These are phyloP conservation scores for Sinocyclocheilus rhinocerous DNA, from an alignment of 2,113 vertebrate genomes.

Conservation along the genomic window DNA sequence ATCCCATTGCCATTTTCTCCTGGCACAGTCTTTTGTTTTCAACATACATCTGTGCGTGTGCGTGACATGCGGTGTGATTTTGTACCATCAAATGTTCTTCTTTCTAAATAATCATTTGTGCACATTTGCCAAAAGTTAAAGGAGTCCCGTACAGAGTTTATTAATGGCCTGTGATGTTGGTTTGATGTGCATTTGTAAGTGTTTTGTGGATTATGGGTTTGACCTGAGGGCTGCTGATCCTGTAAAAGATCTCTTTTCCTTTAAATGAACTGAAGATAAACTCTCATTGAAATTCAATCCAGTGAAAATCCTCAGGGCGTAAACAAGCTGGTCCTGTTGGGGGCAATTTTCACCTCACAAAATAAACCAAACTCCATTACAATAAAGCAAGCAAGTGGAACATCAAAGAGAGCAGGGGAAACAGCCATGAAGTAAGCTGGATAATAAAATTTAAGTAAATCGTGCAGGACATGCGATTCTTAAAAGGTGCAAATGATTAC, in stretches of 20 bases:
- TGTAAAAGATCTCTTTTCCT: conserved; percentile 39
- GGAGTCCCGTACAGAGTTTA: conserved; percentile 2
- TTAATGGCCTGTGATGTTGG: conserved; percentile 38
- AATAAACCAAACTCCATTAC: conserved; percentile 58
- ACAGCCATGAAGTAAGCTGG: conserved; percentile 35
- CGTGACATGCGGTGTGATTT: background rate
- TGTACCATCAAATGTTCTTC: background rate
- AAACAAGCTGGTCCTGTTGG: conserved; percentile 59
- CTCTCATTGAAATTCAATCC: conserved; percentile 60
- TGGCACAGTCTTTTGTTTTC: background rate
- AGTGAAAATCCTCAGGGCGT: conserved; percentile 57
- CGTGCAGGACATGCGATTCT: conserved; percentile 40
- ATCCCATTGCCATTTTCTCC: background rate
- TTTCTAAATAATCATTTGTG: conserved; percentile 22
- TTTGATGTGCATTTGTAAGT: conserved; percentile 54
- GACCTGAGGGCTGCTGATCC: conserved; percentile 52
- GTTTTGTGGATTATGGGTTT: conserved; percentile 47
- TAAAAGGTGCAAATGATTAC: conserved; percentile 44
- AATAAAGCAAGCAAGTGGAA: conserved; percentile 56
- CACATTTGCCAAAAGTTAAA: conserved; percentile 37
- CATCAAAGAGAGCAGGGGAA: conserved; percentile 57
- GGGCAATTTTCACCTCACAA: conserved; percentile 59
- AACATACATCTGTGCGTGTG: background rate
- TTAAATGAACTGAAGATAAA: conserved; percentile 56
- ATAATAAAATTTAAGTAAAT: conserved; percentile 56